phyloP scores from a whole-genome alignment of 2,113 vertebrate species.

The Catharus minimus region DNA sequence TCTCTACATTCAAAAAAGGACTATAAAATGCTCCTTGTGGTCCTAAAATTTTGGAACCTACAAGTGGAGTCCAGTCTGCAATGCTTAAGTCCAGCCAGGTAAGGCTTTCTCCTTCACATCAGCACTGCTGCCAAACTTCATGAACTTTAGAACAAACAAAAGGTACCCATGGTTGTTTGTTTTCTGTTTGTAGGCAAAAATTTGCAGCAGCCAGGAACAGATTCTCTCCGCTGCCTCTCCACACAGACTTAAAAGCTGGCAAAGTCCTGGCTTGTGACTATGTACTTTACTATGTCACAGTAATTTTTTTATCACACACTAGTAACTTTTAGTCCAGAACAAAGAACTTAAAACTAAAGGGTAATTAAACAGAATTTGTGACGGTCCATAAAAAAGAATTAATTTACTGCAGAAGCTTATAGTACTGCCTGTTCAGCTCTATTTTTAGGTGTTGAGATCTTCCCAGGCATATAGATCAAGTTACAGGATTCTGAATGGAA shows the following conservation, averaged over 20 bases:
- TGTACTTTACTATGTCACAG: background rate
- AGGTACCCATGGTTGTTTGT: background rate
- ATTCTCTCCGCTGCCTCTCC: background rate
- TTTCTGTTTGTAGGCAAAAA: background rate
- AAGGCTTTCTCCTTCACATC: background rate
- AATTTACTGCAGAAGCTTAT: background rate
- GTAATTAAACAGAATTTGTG: background rate
- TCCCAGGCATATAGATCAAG: background rate
- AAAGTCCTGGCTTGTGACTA: background rate
- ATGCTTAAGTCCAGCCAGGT: background rate
- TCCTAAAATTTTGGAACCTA: background rate
- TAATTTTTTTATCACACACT: background rate
- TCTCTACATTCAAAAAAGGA: background rate
- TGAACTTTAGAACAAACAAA: background rate
- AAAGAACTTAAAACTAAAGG: background rate
- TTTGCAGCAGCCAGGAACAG: background rate
- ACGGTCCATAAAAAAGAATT: background rate
- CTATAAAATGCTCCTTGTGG: background rate
- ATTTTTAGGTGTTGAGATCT: constrained; percentile 1
- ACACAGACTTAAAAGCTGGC: background rate
- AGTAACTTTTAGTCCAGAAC: background rate
- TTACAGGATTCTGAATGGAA: background rate
- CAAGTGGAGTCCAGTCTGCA: background rate
- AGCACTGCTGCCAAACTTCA: background rate
- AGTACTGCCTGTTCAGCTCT: background rate